phyloP scores from a whole-genome alignment of 2,888 invertebrate genomes.

The Drosophila cracens region DNA sequence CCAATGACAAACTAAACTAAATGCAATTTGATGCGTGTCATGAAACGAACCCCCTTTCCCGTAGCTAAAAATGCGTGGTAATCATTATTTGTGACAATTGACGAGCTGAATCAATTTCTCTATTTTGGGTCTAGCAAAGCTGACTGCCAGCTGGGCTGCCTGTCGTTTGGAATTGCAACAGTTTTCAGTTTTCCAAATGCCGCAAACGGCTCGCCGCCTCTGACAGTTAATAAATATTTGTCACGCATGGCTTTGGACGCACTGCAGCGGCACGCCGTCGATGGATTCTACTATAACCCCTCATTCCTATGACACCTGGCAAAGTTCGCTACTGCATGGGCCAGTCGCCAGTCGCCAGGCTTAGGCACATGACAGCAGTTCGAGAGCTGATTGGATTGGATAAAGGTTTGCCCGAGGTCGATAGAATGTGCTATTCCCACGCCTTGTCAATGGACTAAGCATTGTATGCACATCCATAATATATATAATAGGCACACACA shows the following conservation, averaged over 20 bases:
- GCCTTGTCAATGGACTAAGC: constrained; percentile 53
- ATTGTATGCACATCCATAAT: constrained; percentile 1
- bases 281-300: background rate
- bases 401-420: constrained; percentile 14
- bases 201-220: constrained; percentile 32
- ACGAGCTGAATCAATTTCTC: constrained; percentile 66
- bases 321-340: constrained; percentile 30
- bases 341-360: constrained; percentile 35
- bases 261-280: constrained; percentile 55
- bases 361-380: constrained; percentile 67
- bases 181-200: constrained; percentile 47
- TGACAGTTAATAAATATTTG: constrained; percentile 76
- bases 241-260: constrained; percentile 65
- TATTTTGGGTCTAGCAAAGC: constrained; percentile 5
- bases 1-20: constrained; percentile 70
- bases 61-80: constrained; percentile 69
- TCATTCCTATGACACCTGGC: constrained; percentile 45
- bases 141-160: constrained; percentile 2
- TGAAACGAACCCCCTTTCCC: constrained; percentile 33
- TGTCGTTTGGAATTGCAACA: constrained; percentile 47
- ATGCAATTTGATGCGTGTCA: constrained; percentile 79
- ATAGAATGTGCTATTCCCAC: constrained; percentile 55
- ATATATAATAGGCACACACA: constrained; percentile 7
- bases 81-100: constrained; percentile 79
- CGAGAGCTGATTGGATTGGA: constrained; percentile 10